Percentiles rank a stretch among this genome's conserved stretches.
Evolutionary conservation across 2,888 invertebrate species (phyloP).

Genomic region (Omphaloscelis lunosa): DNA sequence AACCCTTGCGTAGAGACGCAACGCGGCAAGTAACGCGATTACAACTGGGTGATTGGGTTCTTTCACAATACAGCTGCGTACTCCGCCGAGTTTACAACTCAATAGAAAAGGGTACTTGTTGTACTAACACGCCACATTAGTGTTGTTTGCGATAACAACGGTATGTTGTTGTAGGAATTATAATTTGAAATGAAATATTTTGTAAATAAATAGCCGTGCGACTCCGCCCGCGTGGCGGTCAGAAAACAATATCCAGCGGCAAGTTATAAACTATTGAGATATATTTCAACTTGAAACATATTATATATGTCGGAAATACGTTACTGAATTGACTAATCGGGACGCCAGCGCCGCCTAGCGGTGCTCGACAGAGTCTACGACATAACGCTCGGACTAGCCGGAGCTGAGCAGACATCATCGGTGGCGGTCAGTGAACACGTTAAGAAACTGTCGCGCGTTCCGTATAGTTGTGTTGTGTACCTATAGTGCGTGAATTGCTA

Average conservation of each 20-base stretch:
- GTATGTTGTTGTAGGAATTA: slow-evolving; percentile 11
- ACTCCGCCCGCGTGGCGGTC: background rate
- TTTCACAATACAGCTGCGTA: slow-evolving; percentile 56
- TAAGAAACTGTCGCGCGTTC: too few species aligned
- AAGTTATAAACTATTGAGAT: background rate
- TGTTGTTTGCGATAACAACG: slow-evolving; percentile 26
- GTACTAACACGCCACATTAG: slow-evolving; percentile 32
- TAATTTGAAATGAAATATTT: slow-evolving; percentile 5
- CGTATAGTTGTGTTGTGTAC: too few species aligned
- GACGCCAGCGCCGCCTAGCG: too few species aligned
- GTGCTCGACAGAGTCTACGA: too few species aligned
- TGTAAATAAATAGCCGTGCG: background rate
- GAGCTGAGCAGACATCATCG: too few species aligned
- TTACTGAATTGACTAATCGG: too few species aligned
- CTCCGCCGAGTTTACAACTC: slow-evolving; percentile 53
- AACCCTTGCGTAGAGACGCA: slow-evolving; percentile 66
- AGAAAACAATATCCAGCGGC: background rate
- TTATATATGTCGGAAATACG: background rate
- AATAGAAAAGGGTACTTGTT: slow-evolving; percentile 42
- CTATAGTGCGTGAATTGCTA: too few species aligned
- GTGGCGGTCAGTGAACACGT: too few species aligned
- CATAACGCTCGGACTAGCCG: too few species aligned
- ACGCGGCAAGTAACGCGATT: slow-evolving; percentile 77
- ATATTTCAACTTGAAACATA: background rate
- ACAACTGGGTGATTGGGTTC: slow-evolving; percentile 77